Conservation (phyloP, 2,113 vertebrate genomes). For the Pyrgilauda ruficollis region DNA sequence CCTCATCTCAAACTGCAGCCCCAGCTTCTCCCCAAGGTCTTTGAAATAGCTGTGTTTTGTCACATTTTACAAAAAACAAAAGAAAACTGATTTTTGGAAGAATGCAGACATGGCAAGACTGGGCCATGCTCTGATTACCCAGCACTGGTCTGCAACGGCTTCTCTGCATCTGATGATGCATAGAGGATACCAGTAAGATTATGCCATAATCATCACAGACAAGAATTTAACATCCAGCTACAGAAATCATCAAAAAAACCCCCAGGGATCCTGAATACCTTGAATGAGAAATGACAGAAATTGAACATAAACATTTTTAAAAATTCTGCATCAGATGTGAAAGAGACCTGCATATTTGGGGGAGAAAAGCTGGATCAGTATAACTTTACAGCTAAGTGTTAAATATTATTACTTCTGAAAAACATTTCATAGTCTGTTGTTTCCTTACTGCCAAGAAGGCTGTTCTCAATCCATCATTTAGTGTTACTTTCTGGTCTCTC, state of each 20-base stretch:
- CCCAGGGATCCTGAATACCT: neutral
- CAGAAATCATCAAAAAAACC: neutral
- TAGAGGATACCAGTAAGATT: neutral
- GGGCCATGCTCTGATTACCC: neutral
- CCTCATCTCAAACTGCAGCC: neutral
- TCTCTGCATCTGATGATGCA: neutral
- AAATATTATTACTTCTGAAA: neutral
- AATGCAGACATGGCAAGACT: neutral
- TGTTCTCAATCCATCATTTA: conserved; percentile 32
- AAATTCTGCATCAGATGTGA: neutral
- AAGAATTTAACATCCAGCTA: neutral
- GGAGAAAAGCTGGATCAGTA: neutral
- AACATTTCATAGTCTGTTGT: conserved; percentile 1
- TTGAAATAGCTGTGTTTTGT: neutral
- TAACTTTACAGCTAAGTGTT: neutral
- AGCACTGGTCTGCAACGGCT: neutral
- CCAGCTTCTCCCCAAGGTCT: neutral
- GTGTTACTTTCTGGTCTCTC: neutral
- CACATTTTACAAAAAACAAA: neutral
- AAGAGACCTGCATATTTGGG: neutral
- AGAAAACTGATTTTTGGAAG: neutral
- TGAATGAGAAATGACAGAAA: neutral
- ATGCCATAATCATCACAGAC: neutral
- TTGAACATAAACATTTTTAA: neutral
- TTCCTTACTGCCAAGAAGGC: neutral